Base-by-base conservation (phyloP, 1,140 invertebrate species). In the Bombus fervidus region DNA sequence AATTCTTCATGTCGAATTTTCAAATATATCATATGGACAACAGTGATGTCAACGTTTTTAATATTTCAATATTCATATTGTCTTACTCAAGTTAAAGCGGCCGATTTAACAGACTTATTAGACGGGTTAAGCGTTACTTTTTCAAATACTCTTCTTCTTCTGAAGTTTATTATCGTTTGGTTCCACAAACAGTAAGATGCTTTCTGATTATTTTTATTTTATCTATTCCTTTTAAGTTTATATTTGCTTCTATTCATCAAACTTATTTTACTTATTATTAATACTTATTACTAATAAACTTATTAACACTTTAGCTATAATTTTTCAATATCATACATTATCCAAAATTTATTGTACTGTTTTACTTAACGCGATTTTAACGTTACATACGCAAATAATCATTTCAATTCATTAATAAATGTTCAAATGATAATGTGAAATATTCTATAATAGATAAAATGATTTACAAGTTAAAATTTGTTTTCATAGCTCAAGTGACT, bases 151-250 rank as follows among this genome's bases (percentile, higher is more conserved):
- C 68, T 89, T 47, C 74, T 87, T 8, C 71, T 88, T 25, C 15
- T 85, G 13, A 89, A 89, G 37, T 73, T 89, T 72, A 77, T 85
- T 66, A 89, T 85, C 68, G 69, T 89, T 66, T 89, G 87, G 83
- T 85, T 71, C 59, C 85, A 88, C 41, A 76, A 77, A n/a, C 86
- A 83, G 87, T 89, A 81, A 88, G 78, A 84, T 75, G 10, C 6
- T 10, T 71, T 79, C 5, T 4, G 41, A 71, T 71, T 71, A 28
- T 39, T 15, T 5, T 71, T 15, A 71, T 41, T 39, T 71, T 6
- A 39, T 28, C 6, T n/a, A 25, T 13, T 66, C 0, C 0, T 18
- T 34, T 22, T 9, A 34, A 10, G 8, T 68, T 34, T 22, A 22
- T 68, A 64, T 74, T 74, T 31, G 3, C 18, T 74, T 74, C 0